A percentile compares a stretch with the other conserved stretches of the same genome.
These are phyloP conservation scores for Nomada ferruginata DNA, from an alignment of 2,888 invertebrate species.

Conservation along the genomic window DNA sequence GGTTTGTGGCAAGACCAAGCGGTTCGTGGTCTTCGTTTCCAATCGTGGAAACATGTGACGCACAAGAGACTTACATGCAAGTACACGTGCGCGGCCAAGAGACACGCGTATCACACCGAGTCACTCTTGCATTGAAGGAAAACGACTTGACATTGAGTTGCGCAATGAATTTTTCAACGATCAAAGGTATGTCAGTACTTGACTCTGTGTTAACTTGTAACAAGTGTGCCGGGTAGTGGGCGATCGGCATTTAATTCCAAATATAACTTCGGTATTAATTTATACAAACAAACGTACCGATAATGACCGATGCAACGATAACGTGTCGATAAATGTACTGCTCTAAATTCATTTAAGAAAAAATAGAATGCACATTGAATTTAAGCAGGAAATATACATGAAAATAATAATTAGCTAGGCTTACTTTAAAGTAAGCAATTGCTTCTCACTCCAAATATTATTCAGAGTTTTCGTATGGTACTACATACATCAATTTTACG, in stretches of 20 bases:
- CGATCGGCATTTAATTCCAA: background rate
- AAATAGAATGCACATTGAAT: background rate
- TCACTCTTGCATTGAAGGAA: conserved; percentile 11
- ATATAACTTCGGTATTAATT: background rate
- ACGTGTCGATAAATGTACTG: background rate
- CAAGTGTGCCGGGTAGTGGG: conserved; percentile 16
- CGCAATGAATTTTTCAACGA: conserved; percentile 52
- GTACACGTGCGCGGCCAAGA: conserved; percentile 10
- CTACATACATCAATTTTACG: no score
- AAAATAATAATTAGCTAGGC: no score
- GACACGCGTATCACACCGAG: background rate
- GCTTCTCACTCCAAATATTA: no score
- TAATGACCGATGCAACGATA: background rate
- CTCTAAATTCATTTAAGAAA: background rate
- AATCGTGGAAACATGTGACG: background rate
- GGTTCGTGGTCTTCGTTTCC: no score
- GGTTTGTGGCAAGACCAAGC: background rate
- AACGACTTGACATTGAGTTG: conserved; percentile 33
- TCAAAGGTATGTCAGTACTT: conserved; percentile 31
- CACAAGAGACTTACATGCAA: background rate
- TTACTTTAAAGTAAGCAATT: no score
- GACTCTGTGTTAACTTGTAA: conserved; percentile 37
- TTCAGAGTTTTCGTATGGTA: no score
- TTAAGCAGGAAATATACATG: no score
- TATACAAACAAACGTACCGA: background rate